Evolutionary conservation across 2,888 invertebrate species (phyloP).

Genomic region (Tethea ocularis): DNA sequence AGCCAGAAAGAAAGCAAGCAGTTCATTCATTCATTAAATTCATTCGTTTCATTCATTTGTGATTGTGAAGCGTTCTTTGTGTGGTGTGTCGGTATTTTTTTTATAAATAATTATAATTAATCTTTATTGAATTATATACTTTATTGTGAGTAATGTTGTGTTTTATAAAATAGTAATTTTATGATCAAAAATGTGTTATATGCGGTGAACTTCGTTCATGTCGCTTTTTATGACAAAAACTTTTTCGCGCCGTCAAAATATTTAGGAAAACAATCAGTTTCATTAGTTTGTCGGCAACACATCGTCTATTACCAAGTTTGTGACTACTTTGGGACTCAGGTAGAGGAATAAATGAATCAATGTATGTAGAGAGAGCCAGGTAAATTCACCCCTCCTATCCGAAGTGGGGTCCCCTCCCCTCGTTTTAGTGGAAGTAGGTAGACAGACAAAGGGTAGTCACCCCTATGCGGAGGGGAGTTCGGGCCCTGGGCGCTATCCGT

Average conservation of each 20-base stretch:
- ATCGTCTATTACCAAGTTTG: slow-evolving; percentile 16
- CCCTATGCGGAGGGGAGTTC: slow-evolving; percentile 76
- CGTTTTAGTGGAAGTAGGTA: slow-evolving; percentile 70
- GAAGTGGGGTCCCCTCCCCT: slow-evolving; percentile 80
- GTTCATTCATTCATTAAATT: no score
- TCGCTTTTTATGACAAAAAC: slow-evolving; percentile 8
- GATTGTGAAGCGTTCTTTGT: background rate
- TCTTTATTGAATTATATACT: background rate
- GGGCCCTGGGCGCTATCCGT: slow-evolving; percentile 68
- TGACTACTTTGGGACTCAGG: slow-evolving; percentile 45
- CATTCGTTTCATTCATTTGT: background rate
- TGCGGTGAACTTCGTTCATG: slow-evolving; percentile 10
- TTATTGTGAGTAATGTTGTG: background rate
- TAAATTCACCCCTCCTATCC: slow-evolving; percentile 72
- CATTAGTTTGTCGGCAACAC: slow-evolving; percentile 21
- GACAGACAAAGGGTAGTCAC: slow-evolving; percentile 82
- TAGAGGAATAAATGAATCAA: slow-evolving; percentile 66
- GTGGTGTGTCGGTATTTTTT: background rate
- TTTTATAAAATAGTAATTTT: background rate
- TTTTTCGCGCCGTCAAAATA: slow-evolving; percentile 17
- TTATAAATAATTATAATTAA: background rate
- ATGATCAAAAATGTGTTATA: background rate
- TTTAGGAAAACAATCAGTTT: background rate
- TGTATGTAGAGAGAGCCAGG: slow-evolving; percentile 67
- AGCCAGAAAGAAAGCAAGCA: no score